phyloP scores from a whole-genome alignment of 2,888 invertebrate genomes.

The Ochropacha duplaris region DNA sequence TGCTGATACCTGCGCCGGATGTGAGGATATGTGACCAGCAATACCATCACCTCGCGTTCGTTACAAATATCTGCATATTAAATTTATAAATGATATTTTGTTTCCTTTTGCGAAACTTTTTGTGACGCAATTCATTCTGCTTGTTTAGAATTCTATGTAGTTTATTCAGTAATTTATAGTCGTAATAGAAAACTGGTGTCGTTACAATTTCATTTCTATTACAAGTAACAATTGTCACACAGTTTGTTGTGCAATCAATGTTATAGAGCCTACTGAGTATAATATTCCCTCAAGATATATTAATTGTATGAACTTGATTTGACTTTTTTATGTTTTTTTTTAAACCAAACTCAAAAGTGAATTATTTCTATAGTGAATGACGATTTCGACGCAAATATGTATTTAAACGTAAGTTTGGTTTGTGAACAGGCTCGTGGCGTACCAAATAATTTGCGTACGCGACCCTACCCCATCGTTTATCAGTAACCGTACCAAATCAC shows the following conservation, averaged over 20 bases:
- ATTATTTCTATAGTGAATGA: no score
- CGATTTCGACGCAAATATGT: no score
- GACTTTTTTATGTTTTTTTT: no score
- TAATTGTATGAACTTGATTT: no score
- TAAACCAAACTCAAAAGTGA: no score
- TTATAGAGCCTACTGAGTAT: no score
- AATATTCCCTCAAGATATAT: no score
- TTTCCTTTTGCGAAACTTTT: background rate
- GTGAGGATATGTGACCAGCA: conserved; percentile 9
- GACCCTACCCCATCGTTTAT: conserved; percentile 39
- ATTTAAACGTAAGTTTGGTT: background rate
- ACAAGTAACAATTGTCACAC: no score
- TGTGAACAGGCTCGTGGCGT: conserved; percentile 4
- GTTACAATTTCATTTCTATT: no score
- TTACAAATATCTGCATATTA: conserved; percentile 1
- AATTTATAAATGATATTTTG: conserved; percentile 6
- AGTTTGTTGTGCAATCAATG: no score
- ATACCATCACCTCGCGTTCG: background rate
- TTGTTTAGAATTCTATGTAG: background rate
- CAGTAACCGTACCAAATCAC: conserved; percentile 40
- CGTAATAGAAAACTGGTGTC: background rate
- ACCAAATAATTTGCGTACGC: conserved; percentile 37
- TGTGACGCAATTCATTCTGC: background rate
- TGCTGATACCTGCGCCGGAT: conserved; percentile 22
- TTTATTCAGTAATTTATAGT: no score